Evolutionary conservation across 1,140 invertebrate genomes (phyloP), one percentile per base, ranked within the genome.

Genomic region (Rhynchophorus ferrugineus): DNA sequence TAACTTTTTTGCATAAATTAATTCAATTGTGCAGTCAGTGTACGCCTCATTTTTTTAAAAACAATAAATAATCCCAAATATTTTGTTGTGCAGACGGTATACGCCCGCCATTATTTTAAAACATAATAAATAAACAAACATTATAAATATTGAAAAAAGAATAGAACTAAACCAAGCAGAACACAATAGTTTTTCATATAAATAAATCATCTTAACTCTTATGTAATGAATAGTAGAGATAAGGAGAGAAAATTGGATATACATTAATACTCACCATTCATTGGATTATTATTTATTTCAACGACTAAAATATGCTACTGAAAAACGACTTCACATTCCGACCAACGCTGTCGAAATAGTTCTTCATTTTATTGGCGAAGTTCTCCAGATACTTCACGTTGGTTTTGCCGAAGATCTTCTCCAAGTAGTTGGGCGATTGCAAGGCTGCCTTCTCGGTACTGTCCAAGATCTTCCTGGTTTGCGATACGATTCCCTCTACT

Each of bases 301-400:
- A 41, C n/a, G 17, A 5, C 38, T 41, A 41, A 43, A 43, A 43
- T 9, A 43, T 3, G 13, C 19, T 20, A 7, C 3, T 43, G 24
- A 43, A 22, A 7, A 43, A 43, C 2, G 7, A n/a, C 18, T 22
- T 14, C 3, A 43, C 14, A 11, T 3, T 44, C 11, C 3, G 7
- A 22, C 14, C 17, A 6, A 44, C 11, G 11, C 33, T 14, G n/a
- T 33, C 8, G 6, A 44, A 33, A 3, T 9, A 16, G 2, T 33
- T 14, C 20, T 33, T 44, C 3, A 44, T 14, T 2, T 2, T 22
- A 8, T 44, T 11, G 9, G 17, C 6, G 17, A 44, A 33, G 33
- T 44, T 21, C 17, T 44, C 43, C 6, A 44, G 2, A 24, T 21
- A 24, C 16, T 44, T 44, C 8, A 11, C 22, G 17, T 44, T 44